Base-by-base conservation (phyloP, 2,888 invertebrate species). In the Microplitis deprimator region DNA sequence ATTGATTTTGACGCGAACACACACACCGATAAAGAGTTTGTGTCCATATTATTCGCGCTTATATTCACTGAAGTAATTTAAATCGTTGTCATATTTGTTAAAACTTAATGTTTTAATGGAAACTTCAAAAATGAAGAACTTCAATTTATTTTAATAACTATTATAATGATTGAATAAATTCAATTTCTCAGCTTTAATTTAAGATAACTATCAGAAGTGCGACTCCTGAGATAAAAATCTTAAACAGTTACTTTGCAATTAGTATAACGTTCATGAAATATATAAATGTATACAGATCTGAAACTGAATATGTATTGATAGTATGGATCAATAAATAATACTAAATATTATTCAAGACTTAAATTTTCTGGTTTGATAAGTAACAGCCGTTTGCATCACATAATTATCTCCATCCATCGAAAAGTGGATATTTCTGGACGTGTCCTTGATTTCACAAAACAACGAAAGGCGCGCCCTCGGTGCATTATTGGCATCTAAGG, bases 1-100 rank as follows among this genome's bases (percentile, higher is more conserved):
- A 89, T 89, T 89, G 89, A 89, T 89, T 89, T 87, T 89, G 87
- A 87, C 88, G 87, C 87, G 85, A 86, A 87, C 87, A 87, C 86
- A 87, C 86, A 83, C 79, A 83, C 50, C 50, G 13, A 50, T 50
- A 50, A 50, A 50, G 82, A 84, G 84, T 85, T 85, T 79, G 79
- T 75, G 72, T 69, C 61, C 59, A 38, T 62, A 38, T 67, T 64
- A 71, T 64, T 73, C 74, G 72, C 76, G 77, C 64, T 79, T 79
- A 77, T 73, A 76, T 77, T 65, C 74, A 72, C 76, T 72, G 73
- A 70, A 77, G 71, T 76, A 79, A 79, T 77, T 77, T 77, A 10
- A 73, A 39, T 38, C 17, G 13, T 17, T 73, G 20, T 13, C 1
- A 62, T 39, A 72, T 39, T 72, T 60, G 3, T 65, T 38, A 29